Conservation (phyloP, 2,797 vertebrate genomes). For the Coendou prehensilis region DNA sequence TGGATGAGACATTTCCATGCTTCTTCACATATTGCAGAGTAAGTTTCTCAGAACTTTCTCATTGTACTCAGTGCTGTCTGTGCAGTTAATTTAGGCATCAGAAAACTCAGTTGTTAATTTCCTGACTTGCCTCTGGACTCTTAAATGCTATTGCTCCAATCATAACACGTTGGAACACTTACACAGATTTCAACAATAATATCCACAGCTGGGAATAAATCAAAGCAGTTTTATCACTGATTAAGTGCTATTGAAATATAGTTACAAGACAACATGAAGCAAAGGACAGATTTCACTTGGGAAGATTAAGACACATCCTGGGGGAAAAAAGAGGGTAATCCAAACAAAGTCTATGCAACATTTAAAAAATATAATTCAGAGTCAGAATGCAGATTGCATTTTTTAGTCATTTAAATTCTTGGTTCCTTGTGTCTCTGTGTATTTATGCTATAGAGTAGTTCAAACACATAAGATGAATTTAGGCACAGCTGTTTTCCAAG, state of each 20-base stretch:
- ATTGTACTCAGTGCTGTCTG: slow-evolving; percentile 84
- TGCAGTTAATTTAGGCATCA: slow-evolving; percentile 84
- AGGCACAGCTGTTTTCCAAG: slow-evolving; percentile 75
- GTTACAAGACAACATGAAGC: slow-evolving; percentile 86
- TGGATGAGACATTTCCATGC: slow-evolving; percentile 68
- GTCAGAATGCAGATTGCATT: slow-evolving; percentile 76
- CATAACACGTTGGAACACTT: slow-evolving; percentile 85
- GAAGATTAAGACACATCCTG: slow-evolving; percentile 82
- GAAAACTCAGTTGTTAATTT: slow-evolving; percentile 86
- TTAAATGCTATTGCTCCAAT: slow-evolving; percentile 87
- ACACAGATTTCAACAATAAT: slow-evolving; percentile 87
- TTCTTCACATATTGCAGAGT: slow-evolving; percentile 82
- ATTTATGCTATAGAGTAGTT: slow-evolving; percentile 72
- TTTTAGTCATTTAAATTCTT: slow-evolving; percentile 74
- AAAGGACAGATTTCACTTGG: slow-evolving; percentile 85
- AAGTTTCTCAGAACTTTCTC: slow-evolving; percentile 84
- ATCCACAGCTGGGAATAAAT: slow-evolving; percentile 88
- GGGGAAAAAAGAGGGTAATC: slow-evolving; percentile 67
- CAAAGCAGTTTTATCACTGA: slow-evolving; percentile 88
- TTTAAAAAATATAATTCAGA: slow-evolving; percentile 81
- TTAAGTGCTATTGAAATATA: slow-evolving; percentile 87
- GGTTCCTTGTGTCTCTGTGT: slow-evolving; percentile 28
- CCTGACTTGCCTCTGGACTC: slow-evolving; percentile 87
- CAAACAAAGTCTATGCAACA: slow-evolving; percentile 83
- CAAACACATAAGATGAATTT: slow-evolving; percentile 64